Percentiles rank a stretch among this genome's conserved stretches.
These are phyloP conservation scores for Drosophila phalerata DNA, from an alignment of 2,888 invertebrate species.

Conservation along the genomic window DNA sequence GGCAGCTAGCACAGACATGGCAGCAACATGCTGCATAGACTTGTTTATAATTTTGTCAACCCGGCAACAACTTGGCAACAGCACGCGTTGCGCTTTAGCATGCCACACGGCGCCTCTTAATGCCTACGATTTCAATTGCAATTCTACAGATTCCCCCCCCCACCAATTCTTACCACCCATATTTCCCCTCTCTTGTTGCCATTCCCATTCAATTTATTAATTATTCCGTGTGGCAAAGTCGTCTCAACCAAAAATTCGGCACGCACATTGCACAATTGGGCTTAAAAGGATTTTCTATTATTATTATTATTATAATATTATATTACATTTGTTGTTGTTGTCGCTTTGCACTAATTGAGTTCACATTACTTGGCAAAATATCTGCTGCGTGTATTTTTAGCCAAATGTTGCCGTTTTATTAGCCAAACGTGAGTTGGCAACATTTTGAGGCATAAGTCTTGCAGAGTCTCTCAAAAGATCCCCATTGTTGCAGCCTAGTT, in stretches of 20 bases:
- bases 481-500: slow-evolving; percentile 36
- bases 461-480: slow-evolving; percentile 4
- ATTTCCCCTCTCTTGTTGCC: background rate
- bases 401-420: slow-evolving; percentile 72
- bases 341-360: slow-evolving; percentile 71
- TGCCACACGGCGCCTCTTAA: slow-evolving; percentile 49
- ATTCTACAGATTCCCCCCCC: slow-evolving; percentile 3
- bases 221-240: slow-evolving; percentile 37
- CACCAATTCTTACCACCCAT: background rate
- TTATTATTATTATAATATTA: slow-evolving; percentile 23
- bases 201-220: slow-evolving; percentile 26
- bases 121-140: slow-evolving; percentile 45
- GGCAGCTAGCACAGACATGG: slow-evolving; percentile 41
- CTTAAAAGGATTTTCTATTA: slow-evolving; percentile 45
- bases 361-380: slow-evolving; percentile 78
- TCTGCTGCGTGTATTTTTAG: slow-evolving; percentile 62
- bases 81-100: slow-evolving; percentile 29
- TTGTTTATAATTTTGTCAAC: slow-evolving; percentile 62
- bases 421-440: slow-evolving; percentile 78
- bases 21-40: slow-evolving; percentile 37
- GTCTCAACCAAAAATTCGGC: slow-evolving; percentile 47
- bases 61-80: slow-evolving; percentile 27
- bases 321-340: slow-evolving; percentile 20
- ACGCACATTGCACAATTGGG: slow-evolving; percentile 56
- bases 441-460: slow-evolving; percentile 35